Base-by-base conservation (phyloP, 2,888 invertebrate genomes). In the Artemia sinica region DNA sequence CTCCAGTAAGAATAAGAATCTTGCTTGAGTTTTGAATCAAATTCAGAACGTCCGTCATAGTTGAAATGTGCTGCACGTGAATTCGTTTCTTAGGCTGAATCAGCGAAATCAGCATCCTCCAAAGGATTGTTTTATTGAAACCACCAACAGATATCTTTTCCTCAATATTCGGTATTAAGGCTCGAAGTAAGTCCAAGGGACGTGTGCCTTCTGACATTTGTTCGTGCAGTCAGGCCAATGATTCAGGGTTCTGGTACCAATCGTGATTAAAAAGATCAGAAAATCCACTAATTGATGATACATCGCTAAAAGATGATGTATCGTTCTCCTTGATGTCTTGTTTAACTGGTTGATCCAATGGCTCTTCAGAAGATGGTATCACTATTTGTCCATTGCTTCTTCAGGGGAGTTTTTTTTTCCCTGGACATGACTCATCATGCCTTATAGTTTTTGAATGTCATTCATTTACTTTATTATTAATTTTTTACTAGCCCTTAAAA, bases 1-100 rank as follows among this genome's bases (percentile, higher is more conserved):
- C 91, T 66, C 92, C 92, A 13, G 91, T 91, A n/a, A 92, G 79
- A n/a, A 92, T 87, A 73, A 92, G 84, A 69, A 92, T 87, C 73
- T 85, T 87, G 73, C 83, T 82, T 69, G 85, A 84, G 73, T 76
- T 82, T 75, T 83, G 83, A 70, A 92, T 80, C 68, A 91, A 80
- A 67, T 85, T 78, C 48, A 90, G 84, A 10, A 88, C 89, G 80
- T 92, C 88, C 63, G 84, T 82, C 66, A 92, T 76, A 8, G 86
- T 85, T 74, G 86, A 86, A 71, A 87, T 81, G 75, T 85, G 81
- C 11, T 81, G 76, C 12, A 89, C 79, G 74, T 85, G 85, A 71
- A 83, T 81, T 68, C 88, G 78, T 68, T 84, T 81, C 3, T 88
- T 87, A 13, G 88, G 88, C 75, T 89, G 88, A 13, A 83, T 81